Conservation (phyloP, 1,140 invertebrate genomes). For the Ips typographus region DNA sequence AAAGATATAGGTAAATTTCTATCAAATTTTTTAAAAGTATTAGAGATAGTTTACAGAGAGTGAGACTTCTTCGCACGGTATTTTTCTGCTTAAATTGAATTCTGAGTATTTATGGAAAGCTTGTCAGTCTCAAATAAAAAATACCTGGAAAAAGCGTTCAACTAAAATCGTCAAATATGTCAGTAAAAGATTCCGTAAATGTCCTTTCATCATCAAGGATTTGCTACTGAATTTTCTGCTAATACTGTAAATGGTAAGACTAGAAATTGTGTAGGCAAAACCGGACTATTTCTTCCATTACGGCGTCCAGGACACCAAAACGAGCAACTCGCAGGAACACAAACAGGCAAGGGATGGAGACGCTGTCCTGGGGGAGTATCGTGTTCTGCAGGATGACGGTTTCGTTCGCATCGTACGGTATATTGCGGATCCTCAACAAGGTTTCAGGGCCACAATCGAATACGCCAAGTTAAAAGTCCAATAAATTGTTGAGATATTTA, state of each 20-base stretch:
- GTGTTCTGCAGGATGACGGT: constrained; percentile 66
- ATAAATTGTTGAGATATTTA: no score
- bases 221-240: constrained; percentile 3
- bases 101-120: no score
- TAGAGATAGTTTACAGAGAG: no score
- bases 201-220: background rate
- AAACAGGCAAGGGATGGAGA: constrained; percentile 69
- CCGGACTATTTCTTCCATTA: constrained; percentile 70
- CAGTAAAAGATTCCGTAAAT: background rate
- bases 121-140: background rate
- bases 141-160: background rate
- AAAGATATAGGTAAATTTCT: no score
- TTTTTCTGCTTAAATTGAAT: no score
- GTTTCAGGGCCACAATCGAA: constrained; percentile 54
- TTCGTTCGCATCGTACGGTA: constrained; percentile 62
- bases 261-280: constrained; percentile 54
- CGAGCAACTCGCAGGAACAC: constrained; percentile 69
- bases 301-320: constrained; percentile 68
- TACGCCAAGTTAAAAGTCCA: constrained; percentile 28
- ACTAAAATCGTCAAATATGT: background rate
- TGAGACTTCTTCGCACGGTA: no score
- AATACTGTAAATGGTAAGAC: background rate
- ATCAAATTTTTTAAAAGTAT: no score
- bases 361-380: constrained; percentile 68
- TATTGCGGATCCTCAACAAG: constrained; percentile 56